phyloP scores from a whole-genome alignment of 2,888 invertebrate genomes.

The Epistrophella euchroma region DNA sequence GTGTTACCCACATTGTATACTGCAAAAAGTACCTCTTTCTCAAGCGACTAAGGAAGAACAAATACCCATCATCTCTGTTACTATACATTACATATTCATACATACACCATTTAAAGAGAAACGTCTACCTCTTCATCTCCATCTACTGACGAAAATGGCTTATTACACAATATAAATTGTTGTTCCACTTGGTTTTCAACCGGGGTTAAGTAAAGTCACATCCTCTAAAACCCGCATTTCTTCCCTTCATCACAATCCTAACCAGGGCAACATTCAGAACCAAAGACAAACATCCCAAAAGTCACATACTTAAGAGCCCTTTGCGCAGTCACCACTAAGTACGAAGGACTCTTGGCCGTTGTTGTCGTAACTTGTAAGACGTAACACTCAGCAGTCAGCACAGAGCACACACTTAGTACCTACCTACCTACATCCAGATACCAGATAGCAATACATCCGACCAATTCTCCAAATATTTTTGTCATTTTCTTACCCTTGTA shows the following conservation, averaged over 20 bases:
- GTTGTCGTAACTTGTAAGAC: constrained; percentile 51
- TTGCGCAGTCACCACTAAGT: constrained; percentile 68
- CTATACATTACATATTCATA: background rate
- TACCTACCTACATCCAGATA: too few relatives aligned
- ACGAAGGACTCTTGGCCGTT: constrained; percentile 58
- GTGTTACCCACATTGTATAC: background rate
- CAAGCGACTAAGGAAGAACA: background rate
- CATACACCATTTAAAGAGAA: background rate
- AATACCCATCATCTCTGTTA: background rate
- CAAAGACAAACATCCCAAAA: constrained; percentile 68
- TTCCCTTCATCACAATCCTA: background rate
- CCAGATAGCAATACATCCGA: constrained; percentile 25
- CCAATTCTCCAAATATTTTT: constrained; percentile 50
- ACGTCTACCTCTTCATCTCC: background rate
- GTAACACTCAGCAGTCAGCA: constrained; percentile 26
- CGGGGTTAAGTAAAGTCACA: constrained; percentile 49
- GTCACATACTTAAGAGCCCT: constrained; percentile 65
- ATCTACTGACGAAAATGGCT: constrained; percentile 61
- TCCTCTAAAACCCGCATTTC: constrained; percentile 10
- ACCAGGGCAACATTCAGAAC: constrained; percentile 48
- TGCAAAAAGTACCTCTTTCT: background rate
- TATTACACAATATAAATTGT: constrained; percentile 70
- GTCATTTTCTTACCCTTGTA: constrained; percentile 30
- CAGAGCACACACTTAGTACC: background rate
- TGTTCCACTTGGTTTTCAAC: constrained; percentile 59